Evolutionary conservation across 2,113 vertebrate genomes (phyloP).

Genomic region (Nesoenas mayeri): DNA sequence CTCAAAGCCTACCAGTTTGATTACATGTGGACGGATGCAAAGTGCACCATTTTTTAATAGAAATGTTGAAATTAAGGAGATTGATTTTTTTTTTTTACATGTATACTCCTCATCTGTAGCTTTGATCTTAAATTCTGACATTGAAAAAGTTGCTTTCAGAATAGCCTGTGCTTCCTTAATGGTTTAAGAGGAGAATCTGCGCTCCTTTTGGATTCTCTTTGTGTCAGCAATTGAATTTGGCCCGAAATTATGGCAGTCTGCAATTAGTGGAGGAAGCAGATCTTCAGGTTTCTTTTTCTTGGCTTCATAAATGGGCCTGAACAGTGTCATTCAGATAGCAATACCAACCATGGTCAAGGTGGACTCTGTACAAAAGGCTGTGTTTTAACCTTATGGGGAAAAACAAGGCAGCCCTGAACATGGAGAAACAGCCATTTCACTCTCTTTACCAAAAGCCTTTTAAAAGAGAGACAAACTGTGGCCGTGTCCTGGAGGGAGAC

Average conservation of each 20-base stretch:
- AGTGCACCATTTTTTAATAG: not conserved
- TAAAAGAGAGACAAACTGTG: slow-evolving; percentile 6
- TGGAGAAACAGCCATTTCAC: not conserved
- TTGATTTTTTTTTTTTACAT: not conserved
- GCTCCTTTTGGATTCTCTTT: not conserved
- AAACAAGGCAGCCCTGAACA: not conserved
- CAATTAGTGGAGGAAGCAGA: not conserved
- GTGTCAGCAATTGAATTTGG: not conserved
- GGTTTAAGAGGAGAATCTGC: not conserved
- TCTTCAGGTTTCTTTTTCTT: slow-evolving; percentile 26
- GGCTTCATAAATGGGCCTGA: not conserved
- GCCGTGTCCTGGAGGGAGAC: slow-evolving; percentile 32
- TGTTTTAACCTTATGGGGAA: not conserved
- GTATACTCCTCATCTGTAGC: not conserved
- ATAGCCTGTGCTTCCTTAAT: not conserved
- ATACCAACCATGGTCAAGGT: not conserved
- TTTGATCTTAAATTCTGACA: not conserved
- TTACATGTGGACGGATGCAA: not conserved
- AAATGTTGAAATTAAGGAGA: not conserved
- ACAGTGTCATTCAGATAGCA: not conserved
- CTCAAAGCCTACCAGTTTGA: not conserved
- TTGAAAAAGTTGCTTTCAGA: not conserved
- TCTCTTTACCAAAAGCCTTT: not conserved
- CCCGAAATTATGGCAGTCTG: not conserved
- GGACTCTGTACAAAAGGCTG: not conserved